A percentile compares a stretch with the other conserved stretches of the same genome.
Evolutionary conservation across 2,888 invertebrate genomes (phyloP).

Genomic region (Phyto melanocephala): DNA sequence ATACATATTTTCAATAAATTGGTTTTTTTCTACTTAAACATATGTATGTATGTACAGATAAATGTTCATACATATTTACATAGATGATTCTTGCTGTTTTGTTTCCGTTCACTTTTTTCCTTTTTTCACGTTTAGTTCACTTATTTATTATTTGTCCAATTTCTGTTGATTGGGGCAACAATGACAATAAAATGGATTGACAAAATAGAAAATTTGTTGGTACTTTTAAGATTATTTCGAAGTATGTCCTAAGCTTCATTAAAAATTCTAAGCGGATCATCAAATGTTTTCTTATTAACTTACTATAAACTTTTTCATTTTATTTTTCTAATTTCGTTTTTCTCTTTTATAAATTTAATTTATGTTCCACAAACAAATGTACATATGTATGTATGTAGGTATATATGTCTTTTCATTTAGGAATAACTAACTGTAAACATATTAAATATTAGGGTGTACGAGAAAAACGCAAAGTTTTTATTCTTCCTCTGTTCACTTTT

Average conservation of each 20-base stretch:
- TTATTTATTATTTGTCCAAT: constrained; percentile 61
- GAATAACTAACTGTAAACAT: constrained; percentile 25
- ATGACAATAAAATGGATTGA: constrained; percentile 43
- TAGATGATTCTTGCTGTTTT: not conserved
- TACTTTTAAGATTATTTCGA: constrained; percentile 45
- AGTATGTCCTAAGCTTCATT: constrained; percentile 56
- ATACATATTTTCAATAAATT: not conserved
- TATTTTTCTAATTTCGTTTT: not conserved
- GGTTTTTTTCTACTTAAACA: not conserved
- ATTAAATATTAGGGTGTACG: not conserved
- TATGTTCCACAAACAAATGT: not conserved
- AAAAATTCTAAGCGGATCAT: constrained; percentile 67
- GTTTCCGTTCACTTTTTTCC: not conserved
- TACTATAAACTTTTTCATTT: constrained; percentile 46
- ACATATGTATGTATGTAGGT: not conserved
- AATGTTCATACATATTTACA: constrained; percentile 1
- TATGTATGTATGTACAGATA: not conserved
- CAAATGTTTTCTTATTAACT: constrained; percentile 61
- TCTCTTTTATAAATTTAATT: constrained; percentile 41
- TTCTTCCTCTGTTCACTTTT: too few species aligned
- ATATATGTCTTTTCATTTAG: not conserved
- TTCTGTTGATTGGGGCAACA: constrained; percentile 61
- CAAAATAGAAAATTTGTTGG: constrained; percentile 26
- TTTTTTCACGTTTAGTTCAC: constrained; percentile 38
- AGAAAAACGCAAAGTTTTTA: not conserved